Conservation (phyloP, 2,113 vertebrate species). For the Spea bombifrons region DNA sequence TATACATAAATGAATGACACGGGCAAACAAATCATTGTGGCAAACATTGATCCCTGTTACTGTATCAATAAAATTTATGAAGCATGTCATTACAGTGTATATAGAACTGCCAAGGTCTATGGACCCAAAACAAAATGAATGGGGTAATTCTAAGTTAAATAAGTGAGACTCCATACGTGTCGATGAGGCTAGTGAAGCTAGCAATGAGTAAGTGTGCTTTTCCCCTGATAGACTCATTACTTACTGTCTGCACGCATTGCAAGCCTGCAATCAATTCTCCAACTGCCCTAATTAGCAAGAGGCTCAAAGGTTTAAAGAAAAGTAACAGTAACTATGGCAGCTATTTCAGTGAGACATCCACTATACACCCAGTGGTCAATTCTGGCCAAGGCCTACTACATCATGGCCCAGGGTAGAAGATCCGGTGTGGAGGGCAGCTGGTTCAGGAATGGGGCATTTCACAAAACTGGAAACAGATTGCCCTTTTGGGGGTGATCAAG, state of each 20-base stretch:
- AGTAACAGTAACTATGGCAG: too few relatives aligned
- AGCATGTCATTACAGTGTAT: slow-evolving; percentile 44
- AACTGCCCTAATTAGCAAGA: slow-evolving; percentile 27
- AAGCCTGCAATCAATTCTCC: slow-evolving; percentile 15
- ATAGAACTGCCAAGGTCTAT: slow-evolving; percentile 26
- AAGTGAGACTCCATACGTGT: slow-evolving; percentile 18
- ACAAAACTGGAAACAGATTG: too few relatives aligned
- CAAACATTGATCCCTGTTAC: slow-evolving; percentile 29
- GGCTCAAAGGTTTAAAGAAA: not conserved
- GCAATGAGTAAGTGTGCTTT: slow-evolving; percentile 17
- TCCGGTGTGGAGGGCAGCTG: too few relatives aligned
- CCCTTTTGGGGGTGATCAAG: too few relatives aligned
- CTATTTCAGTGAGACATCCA: too few relatives aligned
- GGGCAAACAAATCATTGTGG: slow-evolving; percentile 39
- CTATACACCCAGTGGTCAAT: too few relatives aligned
- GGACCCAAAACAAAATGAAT: slow-evolving; percentile 45
- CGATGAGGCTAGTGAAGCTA: slow-evolving; percentile 22
- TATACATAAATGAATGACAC: slow-evolving; percentile 30
- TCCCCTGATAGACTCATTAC: slow-evolving; percentile 25
- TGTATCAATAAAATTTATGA: slow-evolving; percentile 48
- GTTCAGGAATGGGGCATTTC: too few relatives aligned
- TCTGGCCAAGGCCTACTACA: too few relatives aligned
- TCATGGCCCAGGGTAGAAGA: too few relatives aligned
- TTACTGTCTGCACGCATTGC: slow-evolving; percentile 20
- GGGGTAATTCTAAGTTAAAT: slow-evolving; percentile 35